phyloP scores from a whole-genome alignment of 1,140 invertebrate genomes.

The Leptinotarsa undecemlineata region DNA sequence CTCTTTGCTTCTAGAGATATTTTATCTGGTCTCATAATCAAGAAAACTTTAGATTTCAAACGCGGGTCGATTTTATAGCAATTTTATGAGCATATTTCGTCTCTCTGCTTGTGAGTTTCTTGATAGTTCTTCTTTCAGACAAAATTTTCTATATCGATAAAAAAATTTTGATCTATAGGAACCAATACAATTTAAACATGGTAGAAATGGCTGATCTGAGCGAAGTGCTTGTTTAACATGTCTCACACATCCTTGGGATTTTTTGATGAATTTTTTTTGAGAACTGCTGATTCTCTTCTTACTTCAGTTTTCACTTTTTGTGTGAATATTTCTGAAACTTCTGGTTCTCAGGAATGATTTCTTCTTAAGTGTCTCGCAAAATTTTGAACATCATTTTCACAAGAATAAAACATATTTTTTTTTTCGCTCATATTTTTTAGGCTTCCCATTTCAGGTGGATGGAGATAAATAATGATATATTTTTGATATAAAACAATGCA shows the following conservation, averaged over 20 bases:
- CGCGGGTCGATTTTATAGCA: constrained; percentile 19
- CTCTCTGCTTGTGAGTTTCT: background rate
- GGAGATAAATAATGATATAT: no score
- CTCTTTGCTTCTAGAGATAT: constrained; percentile 38
- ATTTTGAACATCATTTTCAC: constrained; percentile 27
- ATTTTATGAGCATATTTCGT: constrained; percentile 14
- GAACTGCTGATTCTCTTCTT: constrained; percentile 21
- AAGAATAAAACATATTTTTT: constrained; percentile 29
- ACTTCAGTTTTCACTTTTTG: constrained; percentile 10
- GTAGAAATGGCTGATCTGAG: background rate
- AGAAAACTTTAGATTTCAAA: constrained; percentile 38
- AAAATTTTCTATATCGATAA: constrained; percentile 4
- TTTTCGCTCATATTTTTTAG: constrained; percentile 22
- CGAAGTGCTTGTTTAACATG: background rate
- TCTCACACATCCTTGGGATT: constrained; percentile 3
- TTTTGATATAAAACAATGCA: no score
- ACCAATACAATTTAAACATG: constrained; percentile 7
- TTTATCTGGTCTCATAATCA: constrained; percentile 39
- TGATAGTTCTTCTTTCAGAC: background rate
- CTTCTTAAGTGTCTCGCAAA: constrained; percentile 30
- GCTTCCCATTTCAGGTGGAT: no score
- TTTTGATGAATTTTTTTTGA: constrained; percentile 26
- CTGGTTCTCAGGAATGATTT: constrained; percentile 28
- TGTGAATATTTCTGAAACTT: constrained; percentile 29
- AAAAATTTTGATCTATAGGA: constrained; percentile 13